phyloP scores from a whole-genome alignment of 2,797 vertebrate genomes.

The Anguilla pacifica region DNA sequence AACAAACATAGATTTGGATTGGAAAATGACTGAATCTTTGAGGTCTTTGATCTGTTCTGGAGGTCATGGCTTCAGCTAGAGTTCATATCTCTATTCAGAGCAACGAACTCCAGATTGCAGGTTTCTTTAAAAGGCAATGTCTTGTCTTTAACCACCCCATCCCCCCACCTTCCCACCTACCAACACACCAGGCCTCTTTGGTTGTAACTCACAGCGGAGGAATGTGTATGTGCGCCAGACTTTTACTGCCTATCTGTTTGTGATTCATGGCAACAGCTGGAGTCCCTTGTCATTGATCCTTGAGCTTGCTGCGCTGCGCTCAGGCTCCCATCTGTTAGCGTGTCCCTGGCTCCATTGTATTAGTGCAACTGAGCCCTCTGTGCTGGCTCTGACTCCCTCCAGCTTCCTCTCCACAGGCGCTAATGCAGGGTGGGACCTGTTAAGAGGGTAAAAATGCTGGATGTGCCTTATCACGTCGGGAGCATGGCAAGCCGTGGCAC shows the following conservation, averaged over 20 bases:
- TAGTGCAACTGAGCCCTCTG: not conserved
- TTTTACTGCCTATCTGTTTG: conserved; percentile 57
- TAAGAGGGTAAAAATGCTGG: conserved; percentile 20
- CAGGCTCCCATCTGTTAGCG: conserved; percentile 39
- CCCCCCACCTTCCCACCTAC: not conserved
- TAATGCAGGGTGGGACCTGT: conserved; percentile 23
- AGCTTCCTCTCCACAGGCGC: not conserved
- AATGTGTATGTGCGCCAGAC: conserved; percentile 50
- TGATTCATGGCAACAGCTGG: conserved; percentile 59
- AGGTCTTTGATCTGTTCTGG: not conserved
- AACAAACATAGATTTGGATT: not conserved
- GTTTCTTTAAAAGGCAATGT: conserved; percentile 35
- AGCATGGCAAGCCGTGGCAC: not conserved
- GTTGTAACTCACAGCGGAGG: conserved; percentile 42
- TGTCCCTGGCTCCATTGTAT: conserved; percentile 15
- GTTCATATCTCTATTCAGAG: not conserved
- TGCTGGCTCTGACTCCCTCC: not conserved
- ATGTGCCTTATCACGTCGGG: not conserved
- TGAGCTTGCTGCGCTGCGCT: conserved; percentile 50
- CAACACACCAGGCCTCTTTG: conserved; percentile 19
- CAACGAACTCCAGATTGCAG: conserved; percentile 43
- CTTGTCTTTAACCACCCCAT: not conserved
- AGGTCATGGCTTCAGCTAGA: not conserved
- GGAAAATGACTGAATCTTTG: not conserved
- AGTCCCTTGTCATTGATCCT: conserved; percentile 27